Evolutionary conservation across 2,113 vertebrate species (phyloP).

Genomic region (Semnopithecus entellus): DNA sequence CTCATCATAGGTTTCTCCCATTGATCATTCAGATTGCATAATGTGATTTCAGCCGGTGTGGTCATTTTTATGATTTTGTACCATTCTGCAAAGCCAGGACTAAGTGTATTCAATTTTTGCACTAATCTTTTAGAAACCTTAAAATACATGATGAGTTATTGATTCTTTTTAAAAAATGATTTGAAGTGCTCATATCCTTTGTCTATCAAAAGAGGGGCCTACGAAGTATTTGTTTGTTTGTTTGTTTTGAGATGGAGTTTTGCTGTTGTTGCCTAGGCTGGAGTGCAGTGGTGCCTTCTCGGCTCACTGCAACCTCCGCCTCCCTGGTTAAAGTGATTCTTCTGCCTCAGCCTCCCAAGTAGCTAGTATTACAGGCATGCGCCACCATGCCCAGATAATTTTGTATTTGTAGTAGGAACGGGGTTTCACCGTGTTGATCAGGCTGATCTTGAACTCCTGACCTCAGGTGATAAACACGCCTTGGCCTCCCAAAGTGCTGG

Average conservation of each 20-base stretch:
- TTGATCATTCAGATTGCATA: neutral
- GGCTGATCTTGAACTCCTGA: no score
- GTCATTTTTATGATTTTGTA: neutral
- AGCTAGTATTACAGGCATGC: no score
- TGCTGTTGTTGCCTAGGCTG: neutral
- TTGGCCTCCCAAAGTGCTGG: no score
- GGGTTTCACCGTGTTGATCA: no score
- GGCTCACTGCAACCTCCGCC: no score
- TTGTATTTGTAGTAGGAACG: no score
- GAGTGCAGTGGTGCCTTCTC: no score
- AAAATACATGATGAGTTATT: neutral
- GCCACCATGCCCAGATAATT: no score
- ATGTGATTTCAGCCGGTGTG: neutral
- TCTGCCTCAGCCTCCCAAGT: no score
- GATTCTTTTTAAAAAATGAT: neutral
- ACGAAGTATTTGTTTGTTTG: neutral
- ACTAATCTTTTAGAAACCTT: constrained; percentile 12
- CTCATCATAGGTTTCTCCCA: neutral
- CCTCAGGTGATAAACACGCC: no score
- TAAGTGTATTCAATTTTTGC: neutral
- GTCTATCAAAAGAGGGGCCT: neutral
- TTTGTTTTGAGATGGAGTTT: neutral
- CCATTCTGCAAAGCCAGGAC: no score
- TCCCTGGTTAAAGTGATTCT: no score
- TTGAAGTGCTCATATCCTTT: neutral